Evolutionary conservation across 1,140 invertebrate species (phyloP).

Genomic region (Nylanderia fulva): DNA sequence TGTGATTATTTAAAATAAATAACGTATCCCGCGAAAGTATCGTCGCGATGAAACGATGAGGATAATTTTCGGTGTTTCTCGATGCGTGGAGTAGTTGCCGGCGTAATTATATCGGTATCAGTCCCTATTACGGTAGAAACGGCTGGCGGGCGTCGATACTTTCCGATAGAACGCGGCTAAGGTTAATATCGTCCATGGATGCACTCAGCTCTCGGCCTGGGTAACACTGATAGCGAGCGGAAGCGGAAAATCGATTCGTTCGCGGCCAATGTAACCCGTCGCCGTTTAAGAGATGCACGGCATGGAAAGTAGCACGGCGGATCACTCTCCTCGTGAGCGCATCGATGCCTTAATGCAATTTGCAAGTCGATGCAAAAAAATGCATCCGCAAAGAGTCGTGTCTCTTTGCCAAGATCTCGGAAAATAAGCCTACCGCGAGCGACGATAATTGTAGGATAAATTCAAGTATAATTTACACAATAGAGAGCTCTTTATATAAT

Average conservation of each 20-base stretch:
- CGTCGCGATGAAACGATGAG: slow-evolving; percentile 17
- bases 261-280: slow-evolving; percentile 69
- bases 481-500: neutral
- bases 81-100: slow-evolving; percentile 30
- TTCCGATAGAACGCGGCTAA: slow-evolving; percentile 52
- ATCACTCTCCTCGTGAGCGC: slow-evolving; percentile 45
- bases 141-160: slow-evolving; percentile 47
- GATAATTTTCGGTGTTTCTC: slow-evolving; percentile 10
- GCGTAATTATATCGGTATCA: slow-evolving; percentile 46
- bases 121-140: slow-evolving; percentile 40
- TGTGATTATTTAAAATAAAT: neutral
- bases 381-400: slow-evolving; percentile 19
- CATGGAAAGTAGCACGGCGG: slow-evolving; percentile 46
- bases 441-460: neutral
- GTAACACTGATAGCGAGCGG: slow-evolving; percentile 66
- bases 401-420: slow-evolving; percentile 30
- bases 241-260: slow-evolving; percentile 76
- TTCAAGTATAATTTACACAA: neutral
- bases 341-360: slow-evolving; percentile 57
- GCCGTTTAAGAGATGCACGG: slow-evolving; percentile 64
- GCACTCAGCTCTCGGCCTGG: slow-evolving; percentile 58
- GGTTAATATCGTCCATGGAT: slow-evolving; percentile 65
- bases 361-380: slow-evolving; percentile 59
- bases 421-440: neutral
- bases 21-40: neutral